A percentile compares a stretch with the other conserved stretches of the same genome.
Conservation (phyloP, 2,113 vertebrate genomes). For the Enhydra lutris region DNA sequence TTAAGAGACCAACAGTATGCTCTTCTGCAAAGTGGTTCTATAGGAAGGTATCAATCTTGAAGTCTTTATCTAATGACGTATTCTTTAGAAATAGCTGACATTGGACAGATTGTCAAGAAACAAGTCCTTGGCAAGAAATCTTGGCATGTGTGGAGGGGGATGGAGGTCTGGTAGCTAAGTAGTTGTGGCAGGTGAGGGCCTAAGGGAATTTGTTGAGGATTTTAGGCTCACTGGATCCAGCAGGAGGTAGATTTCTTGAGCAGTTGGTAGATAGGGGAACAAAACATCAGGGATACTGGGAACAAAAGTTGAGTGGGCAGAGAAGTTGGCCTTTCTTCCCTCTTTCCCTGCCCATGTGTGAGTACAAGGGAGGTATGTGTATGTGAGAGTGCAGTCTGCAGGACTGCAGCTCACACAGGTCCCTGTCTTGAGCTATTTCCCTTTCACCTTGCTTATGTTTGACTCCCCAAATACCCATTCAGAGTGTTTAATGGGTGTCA, state of each 20-base stretch:
- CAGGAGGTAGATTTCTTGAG: background rate
- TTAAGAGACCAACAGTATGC: background rate
- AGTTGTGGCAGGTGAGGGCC: background rate
- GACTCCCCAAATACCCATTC: background rate
- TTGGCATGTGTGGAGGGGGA: background rate
- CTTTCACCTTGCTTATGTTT: background rate
- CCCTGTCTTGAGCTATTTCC: rapidly evolving
- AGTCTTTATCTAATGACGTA: background rate
- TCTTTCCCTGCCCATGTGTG: background rate
- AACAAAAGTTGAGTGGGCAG: background rate
- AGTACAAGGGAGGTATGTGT: background rate
- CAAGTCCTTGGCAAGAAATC: background rate
- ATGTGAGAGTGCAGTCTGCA: rapidly evolving
- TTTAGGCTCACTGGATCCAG: slow-evolving; percentile 8
- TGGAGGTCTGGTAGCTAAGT: background rate
- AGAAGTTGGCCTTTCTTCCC: background rate
- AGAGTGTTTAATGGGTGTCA: background rate
- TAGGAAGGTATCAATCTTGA: background rate
- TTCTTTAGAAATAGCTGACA: background rate
- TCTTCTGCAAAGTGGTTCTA: background rate
- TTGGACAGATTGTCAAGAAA: background rate
- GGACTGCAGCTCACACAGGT: background rate
- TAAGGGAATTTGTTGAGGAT: background rate
- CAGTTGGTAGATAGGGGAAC: background rate
- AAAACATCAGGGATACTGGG: background rate